Evolutionary conservation across 2,888 invertebrate species (phyloP).

Genomic region (Eristalis arbustorum): DNA sequence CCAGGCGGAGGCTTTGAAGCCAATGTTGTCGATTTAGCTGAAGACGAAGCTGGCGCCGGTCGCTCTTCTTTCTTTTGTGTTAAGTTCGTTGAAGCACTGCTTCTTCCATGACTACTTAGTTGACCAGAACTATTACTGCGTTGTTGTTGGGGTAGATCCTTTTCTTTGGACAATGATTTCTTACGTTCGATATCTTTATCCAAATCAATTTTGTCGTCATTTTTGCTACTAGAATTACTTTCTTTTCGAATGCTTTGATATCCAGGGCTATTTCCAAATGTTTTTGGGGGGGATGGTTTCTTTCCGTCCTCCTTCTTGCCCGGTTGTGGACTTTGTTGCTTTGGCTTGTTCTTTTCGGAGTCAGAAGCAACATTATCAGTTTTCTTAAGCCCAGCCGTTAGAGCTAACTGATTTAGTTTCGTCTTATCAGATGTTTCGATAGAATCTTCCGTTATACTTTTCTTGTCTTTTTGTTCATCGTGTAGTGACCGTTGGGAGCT

Average conservation of each 20-base stretch:
- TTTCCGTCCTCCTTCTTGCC: conserved; percentile 48
- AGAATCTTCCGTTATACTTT: conserved; percentile 75
- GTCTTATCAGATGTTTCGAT: conserved; percentile 83
- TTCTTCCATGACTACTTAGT: conserved; percentile 48
- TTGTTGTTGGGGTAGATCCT: conserved; percentile 74
- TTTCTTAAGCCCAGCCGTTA: conserved; percentile 84
- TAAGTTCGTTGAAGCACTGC: neutral
- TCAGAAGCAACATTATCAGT: conserved; percentile 51
- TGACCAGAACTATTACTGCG: conserved; percentile 72
- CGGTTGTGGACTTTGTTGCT: conserved; percentile 73
- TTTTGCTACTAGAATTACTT: conserved; percentile 69
- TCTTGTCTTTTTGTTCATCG: conserved; percentile 75
- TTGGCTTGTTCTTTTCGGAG: conserved; percentile 72
- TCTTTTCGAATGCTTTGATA: conserved; percentile 71
- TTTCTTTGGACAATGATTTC: conserved; percentile 75
- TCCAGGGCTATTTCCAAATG: conserved; percentile 69
- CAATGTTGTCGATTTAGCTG: conserved; percentile 64
- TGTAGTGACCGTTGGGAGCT: conserved; percentile 72
- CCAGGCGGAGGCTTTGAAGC: conserved; percentile 73
- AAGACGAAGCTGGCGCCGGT: conserved; percentile 71
- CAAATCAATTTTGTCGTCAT: conserved; percentile 89
- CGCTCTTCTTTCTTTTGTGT: conserved; percentile 74
- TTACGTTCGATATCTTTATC: conserved; percentile 80
- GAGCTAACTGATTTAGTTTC: conserved; percentile 85
- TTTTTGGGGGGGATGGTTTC: conserved; percentile 73